Evolutionary conservation across 1,140 invertebrate genomes (phyloP).

Genomic region (Neodiprion virginianus): DNA sequence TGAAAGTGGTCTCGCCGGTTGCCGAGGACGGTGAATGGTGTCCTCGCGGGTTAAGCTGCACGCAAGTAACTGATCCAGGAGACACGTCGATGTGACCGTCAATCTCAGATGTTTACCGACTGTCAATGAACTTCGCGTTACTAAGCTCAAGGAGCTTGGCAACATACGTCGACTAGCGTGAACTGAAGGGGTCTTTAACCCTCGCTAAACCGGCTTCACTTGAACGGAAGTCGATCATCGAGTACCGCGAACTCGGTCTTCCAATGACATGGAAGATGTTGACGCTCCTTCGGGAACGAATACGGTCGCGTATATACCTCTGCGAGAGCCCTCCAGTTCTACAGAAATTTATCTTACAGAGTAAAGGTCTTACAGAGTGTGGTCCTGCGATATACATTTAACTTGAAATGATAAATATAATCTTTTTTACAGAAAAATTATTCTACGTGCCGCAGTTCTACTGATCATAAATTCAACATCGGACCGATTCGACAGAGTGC

Average conservation of each 20-base stretch:
- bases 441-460: no score
- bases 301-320: not conserved
- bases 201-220: conserved; percentile 32
- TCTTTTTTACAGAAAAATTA: no score
- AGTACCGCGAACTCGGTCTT: not conserved
- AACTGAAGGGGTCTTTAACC: not conserved
- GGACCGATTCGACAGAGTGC: no score
- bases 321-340: not conserved
- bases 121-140: conserved; percentile 27
- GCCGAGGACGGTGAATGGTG: no score
- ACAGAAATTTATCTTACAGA: conserved; percentile 4
- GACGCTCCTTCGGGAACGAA: not conserved
- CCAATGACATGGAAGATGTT: not conserved
- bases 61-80: no score
- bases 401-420: no score
- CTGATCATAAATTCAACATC: no score
- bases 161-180: not conserved
- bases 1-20: no score
- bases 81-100: not conserved
- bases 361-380: no score
- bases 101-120: not conserved
- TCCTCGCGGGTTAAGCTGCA: no score
- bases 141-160: conserved; percentile 25
- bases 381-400: no score
- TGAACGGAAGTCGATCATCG: conserved; percentile 30